A percentile compares a stretch with the other conserved stretches of the same genome.
Evolutionary conservation across 1,140 invertebrate genomes (phyloP).

Genomic region (Scylla paramamosain): DNA sequence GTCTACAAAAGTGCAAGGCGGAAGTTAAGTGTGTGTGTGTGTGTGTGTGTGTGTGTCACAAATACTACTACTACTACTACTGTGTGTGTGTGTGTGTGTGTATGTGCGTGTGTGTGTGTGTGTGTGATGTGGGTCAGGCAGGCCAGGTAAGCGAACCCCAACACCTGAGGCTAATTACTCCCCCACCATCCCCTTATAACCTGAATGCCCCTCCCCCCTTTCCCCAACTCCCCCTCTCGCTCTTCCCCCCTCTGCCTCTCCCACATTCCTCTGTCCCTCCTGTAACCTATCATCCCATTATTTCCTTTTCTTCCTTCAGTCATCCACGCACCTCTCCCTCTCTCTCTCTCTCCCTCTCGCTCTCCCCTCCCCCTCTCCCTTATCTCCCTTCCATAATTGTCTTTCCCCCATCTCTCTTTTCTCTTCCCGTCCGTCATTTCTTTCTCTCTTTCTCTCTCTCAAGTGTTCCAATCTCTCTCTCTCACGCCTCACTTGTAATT

Average conservation of each 20-base stretch:
- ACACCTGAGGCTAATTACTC: slow-evolving; percentile 11
- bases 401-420: no score
- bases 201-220: not conserved
- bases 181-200: not conserved
- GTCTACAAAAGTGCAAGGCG: not conserved
- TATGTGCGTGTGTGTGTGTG: slow-evolving; percentile 9
- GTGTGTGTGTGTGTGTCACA: not conserved
- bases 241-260: not conserved
- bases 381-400: no score
- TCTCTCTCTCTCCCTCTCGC: no score
- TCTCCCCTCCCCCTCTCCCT: no score
- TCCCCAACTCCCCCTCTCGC: not conserved
- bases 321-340: no score
- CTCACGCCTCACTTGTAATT: no score
- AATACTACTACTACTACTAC: no score
- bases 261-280: not conserved
- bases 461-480: no score
- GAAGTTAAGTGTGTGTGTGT: not conserved
- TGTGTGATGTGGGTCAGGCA: not conserved
- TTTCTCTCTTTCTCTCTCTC: no score
- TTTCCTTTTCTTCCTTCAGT: no score
- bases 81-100: slow-evolving; percentile 10
- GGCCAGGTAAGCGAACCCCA: not conserved
- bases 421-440: no score
- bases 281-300: not conserved